Percentiles rank a stretch among this genome's conserved stretches.
These are phyloP conservation scores for Anastatus disparis DNA, from an alignment of 1,140 invertebrate genomes.

Conservation along the genomic window DNA sequence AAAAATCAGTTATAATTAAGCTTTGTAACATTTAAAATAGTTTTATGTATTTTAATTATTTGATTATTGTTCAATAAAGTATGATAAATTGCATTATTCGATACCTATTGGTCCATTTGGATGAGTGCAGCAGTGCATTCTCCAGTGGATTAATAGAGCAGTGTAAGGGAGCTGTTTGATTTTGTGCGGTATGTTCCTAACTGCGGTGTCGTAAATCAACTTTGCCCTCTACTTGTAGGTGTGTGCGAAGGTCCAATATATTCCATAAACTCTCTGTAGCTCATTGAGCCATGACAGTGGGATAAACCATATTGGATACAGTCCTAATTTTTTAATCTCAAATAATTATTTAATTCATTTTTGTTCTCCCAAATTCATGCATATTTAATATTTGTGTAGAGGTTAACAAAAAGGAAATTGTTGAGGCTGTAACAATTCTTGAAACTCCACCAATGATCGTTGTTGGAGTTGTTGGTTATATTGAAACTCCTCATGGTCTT, in stretches of 20 bases:
- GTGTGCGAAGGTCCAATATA: conserved; percentile 63
- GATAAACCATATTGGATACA: conserved; percentile 80
- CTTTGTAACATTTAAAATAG: too few relatives aligned
- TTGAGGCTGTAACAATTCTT: conserved; percentile 97
- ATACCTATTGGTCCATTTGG: conserved; percentile 45
- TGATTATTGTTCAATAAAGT: too few relatives aligned
- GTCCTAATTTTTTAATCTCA: background rate
- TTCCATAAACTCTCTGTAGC: conserved; percentile 66
- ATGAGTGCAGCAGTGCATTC: conserved; percentile 33
- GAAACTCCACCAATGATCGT: conserved; percentile 98
- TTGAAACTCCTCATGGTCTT: conserved; percentile 97
- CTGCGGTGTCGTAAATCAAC: conserved; percentile 54
- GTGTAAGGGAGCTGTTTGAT: conserved; percentile 61
- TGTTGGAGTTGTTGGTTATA: conserved; percentile 98
- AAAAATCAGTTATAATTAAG: too few relatives aligned
- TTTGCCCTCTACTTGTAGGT: conserved; percentile 63
- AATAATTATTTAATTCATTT: conserved; percentile 15
- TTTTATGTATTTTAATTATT: too few relatives aligned
- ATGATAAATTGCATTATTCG: conserved; percentile 12
- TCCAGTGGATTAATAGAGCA: conserved; percentile 49
- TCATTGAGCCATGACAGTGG: conserved; percentile 73
- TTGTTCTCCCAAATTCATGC: conserved; percentile 3
- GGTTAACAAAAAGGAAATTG: conserved; percentile 99
- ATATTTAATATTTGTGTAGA: conserved; percentile 72
- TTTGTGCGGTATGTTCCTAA: conserved; percentile 55